Evolutionary conservation across 2,113 vertebrate genomes (phyloP), one percentile per base, ranked within the genome.

Genomic region (Nycticryphes semicollaris): DNA sequence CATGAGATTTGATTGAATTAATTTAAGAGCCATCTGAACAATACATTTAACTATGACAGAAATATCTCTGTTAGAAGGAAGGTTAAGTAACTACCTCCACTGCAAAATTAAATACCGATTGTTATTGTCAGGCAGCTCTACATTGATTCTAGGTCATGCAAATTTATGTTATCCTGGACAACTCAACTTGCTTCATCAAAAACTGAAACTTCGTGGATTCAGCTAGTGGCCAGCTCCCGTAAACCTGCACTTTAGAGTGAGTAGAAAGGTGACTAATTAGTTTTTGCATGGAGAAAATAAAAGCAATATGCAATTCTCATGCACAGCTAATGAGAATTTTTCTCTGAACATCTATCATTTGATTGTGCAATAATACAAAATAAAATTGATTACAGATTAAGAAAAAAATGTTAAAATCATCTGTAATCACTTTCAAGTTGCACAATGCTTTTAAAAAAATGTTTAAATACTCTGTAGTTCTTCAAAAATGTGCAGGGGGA

Each of bases 81-180:
- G 57, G 75, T 68, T 91, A 90, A 91, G 56, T 86, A 92, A 85
- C 72, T 84, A 72, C 17, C 73, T 81, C 57, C 41, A 54, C 18
- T 76, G 57, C 35, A 90, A 68, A 77, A 90, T 91, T 92, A 93
- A 96, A 94, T 92, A 74, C 60, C 14, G 2, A 67, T 77, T 90
- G 85, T 62, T 85, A 60, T 67, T 92, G 62, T 92, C 66, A 83
- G 37, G 56, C 37, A 93, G 72, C 45, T 88, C 69, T 93, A 24
- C 37, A 68, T 31, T 90, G 92, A 93, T 88, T 87, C 78, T 67
- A 88, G 80, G 53, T 89, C 72, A 82, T 70, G 79, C 39, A 56
- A 77, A 88, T 88, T 62, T 83, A 62, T 76, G 68, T 62, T 77
- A 76, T 50, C 69, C 69, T 24, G 21, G 66, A 91, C 72, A 84